Base-by-base conservation (phyloP, 2,797 vertebrate genomes). In the Anguilla megastoma region DNA sequence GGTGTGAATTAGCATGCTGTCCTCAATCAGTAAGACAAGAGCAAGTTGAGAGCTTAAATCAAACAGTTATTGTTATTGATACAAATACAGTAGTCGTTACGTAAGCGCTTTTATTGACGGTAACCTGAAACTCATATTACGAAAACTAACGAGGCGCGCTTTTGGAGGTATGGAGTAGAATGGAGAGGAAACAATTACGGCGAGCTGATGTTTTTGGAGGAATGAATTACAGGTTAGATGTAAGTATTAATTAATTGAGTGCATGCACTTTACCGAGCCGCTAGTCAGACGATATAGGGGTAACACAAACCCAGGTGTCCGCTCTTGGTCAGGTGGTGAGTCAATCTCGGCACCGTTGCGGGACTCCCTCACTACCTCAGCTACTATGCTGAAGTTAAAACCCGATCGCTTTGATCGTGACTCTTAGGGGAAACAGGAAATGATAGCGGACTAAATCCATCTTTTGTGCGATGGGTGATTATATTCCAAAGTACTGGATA, bases 21-120 rank as follows among this genome's bases (percentile, higher is more conserved):
- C 36, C 74, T 76, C 74, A 76, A 16, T 7, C 74, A 16, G 74
- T 5, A 24, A 85, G 12, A 27, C 27, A 89, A 71, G 87, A 45
- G 89, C 89, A 93, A 95, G 93, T 96, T 95, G 90, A 88, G 89
- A 66, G 48, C 87, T 85, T 33, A 45, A 58, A 74, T 74, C 8
- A 83, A 18, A 18, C 16, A 69, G 87, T 69, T 14, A 33, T n/a
- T 76, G 12, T 16, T 41, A 33, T 41, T 41, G 74, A 41, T 76
- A n/a, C 74, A 76, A 83, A 88, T 82, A 85, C 56, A 7, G 50
- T 91, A 82, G 9, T 21, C 89, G 14, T 93, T 93, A 92, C 87
- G 33, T 88, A 87, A 89, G 89, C 80, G 87, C 41, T 86, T 83
- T 86, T 88, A 82, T 84, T 84, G 66, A 54, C 24, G 58, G 54